A percentile compares a stretch with the other conserved stretches of the same genome.
These are phyloP conservation scores for Apoda limacodes DNA, from an alignment of 2,888 invertebrate genomes.

Conservation along the genomic window DNA sequence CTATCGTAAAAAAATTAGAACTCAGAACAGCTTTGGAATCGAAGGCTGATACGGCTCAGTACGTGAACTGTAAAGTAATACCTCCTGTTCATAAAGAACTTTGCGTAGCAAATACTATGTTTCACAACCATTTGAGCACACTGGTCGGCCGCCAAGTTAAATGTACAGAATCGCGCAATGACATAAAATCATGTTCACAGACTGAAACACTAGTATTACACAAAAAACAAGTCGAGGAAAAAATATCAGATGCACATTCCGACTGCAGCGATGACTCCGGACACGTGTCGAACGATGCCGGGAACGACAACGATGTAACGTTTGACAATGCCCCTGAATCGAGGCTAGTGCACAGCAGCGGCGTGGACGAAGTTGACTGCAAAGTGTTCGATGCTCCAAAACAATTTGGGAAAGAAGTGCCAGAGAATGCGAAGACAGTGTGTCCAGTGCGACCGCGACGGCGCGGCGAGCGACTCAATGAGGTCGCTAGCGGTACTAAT, in stretches of 20 bases:
- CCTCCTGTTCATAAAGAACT: conserved; percentile 59
- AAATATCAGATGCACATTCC: conserved; percentile 71
- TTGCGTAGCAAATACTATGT: conserved; percentile 59
- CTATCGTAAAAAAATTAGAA: conserved; percentile 61
- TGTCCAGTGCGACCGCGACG: conserved; percentile 60
- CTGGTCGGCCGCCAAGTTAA: conserved; percentile 63
- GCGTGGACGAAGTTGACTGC: conserved; percentile 50
- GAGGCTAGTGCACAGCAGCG: too few species aligned
- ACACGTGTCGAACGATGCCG: conserved; percentile 84
- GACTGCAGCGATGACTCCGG: conserved; percentile 86
- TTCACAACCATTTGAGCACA: conserved; percentile 64
- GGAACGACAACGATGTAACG: conserved; percentile 73
- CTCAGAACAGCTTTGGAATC: conserved; percentile 56
- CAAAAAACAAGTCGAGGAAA: conserved; percentile 59
- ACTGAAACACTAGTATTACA: conserved; percentile 43
- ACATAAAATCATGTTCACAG: conserved; percentile 50
- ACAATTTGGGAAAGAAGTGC: conserved; percentile 48
- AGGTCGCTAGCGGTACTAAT: conserved; percentile 66
- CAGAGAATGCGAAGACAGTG: conserved; percentile 49
- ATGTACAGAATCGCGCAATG: conserved; percentile 51
- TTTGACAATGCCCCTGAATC: conserved; percentile 37
- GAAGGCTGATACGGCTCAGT: conserved; percentile 47
- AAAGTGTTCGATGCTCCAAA: conserved; percentile 48
- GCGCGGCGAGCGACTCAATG: conserved; percentile 55
- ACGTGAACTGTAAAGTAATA: conserved; percentile 58